phyloP scores from a whole-genome alignment of 2,797 vertebrate genomes.

The Adelosebastes latens region DNA sequence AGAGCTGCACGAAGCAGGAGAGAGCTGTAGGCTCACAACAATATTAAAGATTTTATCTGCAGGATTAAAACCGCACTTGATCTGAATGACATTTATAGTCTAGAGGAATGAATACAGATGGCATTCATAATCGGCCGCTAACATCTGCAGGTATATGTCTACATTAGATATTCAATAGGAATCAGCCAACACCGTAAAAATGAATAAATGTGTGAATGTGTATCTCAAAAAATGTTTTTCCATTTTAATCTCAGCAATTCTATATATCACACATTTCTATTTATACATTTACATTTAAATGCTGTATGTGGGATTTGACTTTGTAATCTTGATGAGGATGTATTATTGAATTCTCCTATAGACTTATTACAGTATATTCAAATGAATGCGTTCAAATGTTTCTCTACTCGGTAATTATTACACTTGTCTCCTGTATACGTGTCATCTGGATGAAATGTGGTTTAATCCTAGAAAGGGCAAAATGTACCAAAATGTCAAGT shows the following conservation, averaged over 20 bases:
- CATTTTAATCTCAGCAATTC: background rate
- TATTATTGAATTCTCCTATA: background rate
- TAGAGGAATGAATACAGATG: background rate
- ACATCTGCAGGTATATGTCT: background rate
- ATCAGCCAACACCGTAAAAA: background rate
- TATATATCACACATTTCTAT: background rate
- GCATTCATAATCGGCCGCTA: background rate
- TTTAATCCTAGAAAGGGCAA: background rate
- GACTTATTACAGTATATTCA: background rate
- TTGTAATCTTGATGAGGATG: background rate
- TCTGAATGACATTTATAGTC: background rate
- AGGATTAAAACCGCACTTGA: background rate
- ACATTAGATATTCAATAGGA: background rate
- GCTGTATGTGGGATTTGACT: background rate
- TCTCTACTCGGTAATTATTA: too few species aligned
- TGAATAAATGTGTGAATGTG: background rate
- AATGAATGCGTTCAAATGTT: background rate
- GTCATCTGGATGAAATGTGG: background rate
- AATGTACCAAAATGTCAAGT: background rate
- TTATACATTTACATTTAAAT: background rate
- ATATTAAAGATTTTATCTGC: background rate
- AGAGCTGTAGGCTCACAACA: background rate
- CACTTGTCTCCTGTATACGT: background rate
- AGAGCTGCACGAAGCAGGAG: background rate
- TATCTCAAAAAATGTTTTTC: background rate